Evolutionary conservation across 2,888 invertebrate genomes (phyloP).

Genomic region (Protodeltote pygarga): DNA sequence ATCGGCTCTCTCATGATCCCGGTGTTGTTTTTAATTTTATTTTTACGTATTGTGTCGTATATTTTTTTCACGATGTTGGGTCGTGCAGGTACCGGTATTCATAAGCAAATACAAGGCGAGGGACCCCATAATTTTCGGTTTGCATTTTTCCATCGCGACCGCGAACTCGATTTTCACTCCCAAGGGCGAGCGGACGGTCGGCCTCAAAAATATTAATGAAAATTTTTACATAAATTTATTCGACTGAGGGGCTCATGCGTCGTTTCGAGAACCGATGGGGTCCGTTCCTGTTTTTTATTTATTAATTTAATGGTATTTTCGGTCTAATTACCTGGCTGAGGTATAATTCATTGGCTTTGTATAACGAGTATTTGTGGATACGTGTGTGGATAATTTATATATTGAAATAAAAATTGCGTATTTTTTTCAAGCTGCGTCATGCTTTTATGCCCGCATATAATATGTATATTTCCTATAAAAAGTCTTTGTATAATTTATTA

Average conservation of each 20-base stretch:
- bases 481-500: not conserved
- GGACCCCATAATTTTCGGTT: constrained; percentile 86
- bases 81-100: constrained; percentile 76
- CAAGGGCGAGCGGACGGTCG: constrained; percentile 84
- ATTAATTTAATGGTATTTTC: constrained; percentile 87
- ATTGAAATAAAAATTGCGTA: constrained; percentile 31
- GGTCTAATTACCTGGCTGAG: constrained; percentile 86
- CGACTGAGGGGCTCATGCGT: constrained; percentile 82
- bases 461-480: not conserved
- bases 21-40: constrained; percentile 74
- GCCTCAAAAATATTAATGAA: constrained; percentile 87
- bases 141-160: constrained; percentile 87
- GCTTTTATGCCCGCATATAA: constrained; percentile 1
- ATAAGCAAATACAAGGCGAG: constrained; percentile 86
- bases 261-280: constrained; percentile 76
- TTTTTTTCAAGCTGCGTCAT: constrained; percentile 6
- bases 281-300: constrained; percentile 84
- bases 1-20: constrained; percentile 55
- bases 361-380: constrained; percentile 73
- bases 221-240: constrained; percentile 87
- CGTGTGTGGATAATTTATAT: constrained; percentile 64
- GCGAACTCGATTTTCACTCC: constrained; percentile 85
- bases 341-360: constrained; percentile 84
- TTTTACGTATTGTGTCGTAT: constrained; percentile 73
- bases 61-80: constrained; percentile 71